Base-by-base conservation (phyloP, 2,113 vertebrate genomes). In the Phalacrocorax pelagicus region DNA sequence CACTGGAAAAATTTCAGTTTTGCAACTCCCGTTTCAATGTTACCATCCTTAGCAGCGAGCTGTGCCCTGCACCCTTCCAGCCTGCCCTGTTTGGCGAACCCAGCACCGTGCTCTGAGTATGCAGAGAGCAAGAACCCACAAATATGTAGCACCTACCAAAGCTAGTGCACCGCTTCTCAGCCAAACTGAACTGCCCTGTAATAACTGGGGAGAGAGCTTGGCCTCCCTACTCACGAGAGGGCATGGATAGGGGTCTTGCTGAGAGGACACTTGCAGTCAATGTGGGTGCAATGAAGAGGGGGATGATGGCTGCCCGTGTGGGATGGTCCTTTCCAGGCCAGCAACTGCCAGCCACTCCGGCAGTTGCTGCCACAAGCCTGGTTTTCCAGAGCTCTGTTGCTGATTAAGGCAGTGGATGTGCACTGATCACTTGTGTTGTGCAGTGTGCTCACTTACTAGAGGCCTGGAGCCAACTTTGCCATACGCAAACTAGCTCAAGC, bases 101-200 rank as follows among this genome's bases (percentile, higher is more conserved):
- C 32, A 57, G 54, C 5, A 11, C 30, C 34, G 32, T 0, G 0
- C 22, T 42, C 5, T 11, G 46, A 46, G 10, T 42, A 21, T 52
- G 55, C 40, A 77, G 46, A 36, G 22, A 74, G 27, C 10, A 3
- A 90, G 34, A 22, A 32, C 32, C 51, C 72, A 22, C 49, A 42
- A 32, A 61, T 40, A 24, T 1, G 12, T 23, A 23, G 42, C 26
- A 17, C 51, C 26, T 36, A 16, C 13, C n/a, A 32, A 47, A 73
- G 32, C 49, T 51, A n/a, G 44, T 4, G 0, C 8, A 20, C 12
- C 4, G 1, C 23, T 81, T 72, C 40, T 38, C 51, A 34, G 72
- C 38, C 49, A 34, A 36, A 24, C 29, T 8, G 26, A 51, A 15
- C 29, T 23, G 26, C 36, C 20, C 22, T 47, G 0, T 8, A 22